Evolutionary conservation across 2,888 invertebrate species (phyloP), one percentile per base, ranked within the genome.

Genomic region (Netelia melanura): DNA sequence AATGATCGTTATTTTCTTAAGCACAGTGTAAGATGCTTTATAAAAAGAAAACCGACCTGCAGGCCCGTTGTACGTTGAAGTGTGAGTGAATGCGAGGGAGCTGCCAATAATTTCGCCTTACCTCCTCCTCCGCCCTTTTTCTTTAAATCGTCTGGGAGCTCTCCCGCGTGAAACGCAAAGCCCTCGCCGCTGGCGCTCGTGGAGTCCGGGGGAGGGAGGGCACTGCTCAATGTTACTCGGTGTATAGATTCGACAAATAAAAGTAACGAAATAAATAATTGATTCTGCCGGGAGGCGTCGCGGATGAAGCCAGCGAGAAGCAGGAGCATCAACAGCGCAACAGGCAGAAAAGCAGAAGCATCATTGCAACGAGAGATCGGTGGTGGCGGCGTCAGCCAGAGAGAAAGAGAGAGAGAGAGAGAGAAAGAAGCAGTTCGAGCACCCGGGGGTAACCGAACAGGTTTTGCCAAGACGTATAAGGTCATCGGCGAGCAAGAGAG

Each of bases 201-300:
- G 68, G 76, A 76, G 79, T n/a, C 14, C 6, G 21, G 1, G 14
- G 64, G 2, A 17, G 10, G 25, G 3, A 11, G 3, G 30, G 17
- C 3, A 11, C 48, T 25, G 21, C n/a, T 48, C 44, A 62, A 74
- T 30, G 68, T 58, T 58, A 17, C 56, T 11, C 74, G 87, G 88
- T 87, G 89, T 89, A 90, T 89, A 90, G 88, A 62, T 71, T 78
- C 65, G 70, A 79, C 91, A 92, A 93, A 93, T 91, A 93, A 93
- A 93, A 92, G 90, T 88, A 91, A 92, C 90, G 91, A 93, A 93
- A 92, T 92, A 93, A 93, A 93, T 93, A 93, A 93, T 93, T 93
- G 93, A 93, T 93, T 93, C 91, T 86, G 92, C 92, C 91, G 90
- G 90, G 90, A 90, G 90, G 92, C 91, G 88, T 91, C 89, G 91